Evolutionary conservation across 2,113 vertebrate species (phyloP), one percentile per base, ranked within the genome.

Genomic region (Xiphias gladius): DNA sequence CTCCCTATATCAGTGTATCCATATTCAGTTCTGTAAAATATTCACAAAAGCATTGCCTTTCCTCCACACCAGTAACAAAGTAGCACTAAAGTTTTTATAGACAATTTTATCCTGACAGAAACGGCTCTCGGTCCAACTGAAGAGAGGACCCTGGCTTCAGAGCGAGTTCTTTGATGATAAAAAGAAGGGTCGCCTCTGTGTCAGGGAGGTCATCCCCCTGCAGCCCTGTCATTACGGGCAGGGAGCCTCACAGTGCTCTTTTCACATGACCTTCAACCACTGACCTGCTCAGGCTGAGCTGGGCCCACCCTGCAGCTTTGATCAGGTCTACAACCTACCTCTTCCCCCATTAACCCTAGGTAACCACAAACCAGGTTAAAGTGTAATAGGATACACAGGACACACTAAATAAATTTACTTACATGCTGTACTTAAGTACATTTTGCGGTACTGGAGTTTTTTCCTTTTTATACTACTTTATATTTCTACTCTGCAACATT

Each of bases 191-290:
- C 88, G 77, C 22, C 22, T 14, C 84, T 26, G 71, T 90, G 83
- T 82, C 84, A 46, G 79, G 55, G 70, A 77, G 85, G 86, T 91
- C 83, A 75, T 32, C 68, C 54, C 83, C 86, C 82, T 50, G 16
- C 84, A 86, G 82, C 72, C 73, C 79, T 79, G 70, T 87, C 84
- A 88, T 88, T 79, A 90, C 26, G 58, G 79, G 57, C 70, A 81
- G 52, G 58, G 52, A 39, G 52, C 80, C 57, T 67, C 50, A 86
- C 63, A 76, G 63, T 54, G 73, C 59, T 65, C 70, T 37, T 43
- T 86, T 87, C 86, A 79, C 83, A 87, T 7, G 69, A 82, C 88
- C 82, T 48, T 71, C 73, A 73, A 65, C 54, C 64, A 30, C 64
- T 77, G 82, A 90, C 87, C 84, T 65, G 59, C 37, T 52, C 28